Evolutionary conservation across 30 jellyfish, hydroid and myxozoan species (phyloP).

Genomic region (Euphysa ruthae): DNA sequence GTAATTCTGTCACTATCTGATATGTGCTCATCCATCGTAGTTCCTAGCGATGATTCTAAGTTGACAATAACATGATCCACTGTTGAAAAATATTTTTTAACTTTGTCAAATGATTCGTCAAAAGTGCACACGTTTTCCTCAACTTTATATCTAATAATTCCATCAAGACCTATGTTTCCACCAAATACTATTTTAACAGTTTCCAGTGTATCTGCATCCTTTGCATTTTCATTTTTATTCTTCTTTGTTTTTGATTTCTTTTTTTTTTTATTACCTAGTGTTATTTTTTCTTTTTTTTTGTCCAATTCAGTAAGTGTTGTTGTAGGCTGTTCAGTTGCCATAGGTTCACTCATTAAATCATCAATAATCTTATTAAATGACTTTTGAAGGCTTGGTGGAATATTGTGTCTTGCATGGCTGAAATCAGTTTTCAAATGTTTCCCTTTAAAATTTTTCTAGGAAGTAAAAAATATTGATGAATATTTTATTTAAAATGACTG

Average conservation of each 20-base stretch:
- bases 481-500: no score
- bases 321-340: neutral
- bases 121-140: conserved; percentile 18
- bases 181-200: conserved; percentile 13
- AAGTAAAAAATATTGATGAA: no score
- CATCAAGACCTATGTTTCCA: conserved; percentile 19
- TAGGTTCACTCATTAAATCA: no score
- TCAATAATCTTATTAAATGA: no score
- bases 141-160: conserved; percentile 13
- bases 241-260: neutral
- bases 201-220: conserved; percentile 5
- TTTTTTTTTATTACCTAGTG: neutral
- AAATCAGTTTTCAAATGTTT: no score
- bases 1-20: neutral
- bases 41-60: neutral
- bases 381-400: no score
- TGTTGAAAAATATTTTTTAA: neutral
- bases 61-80: conserved; percentile 16
- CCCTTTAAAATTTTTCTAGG: no score
- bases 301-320: neutral
- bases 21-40: neutral
- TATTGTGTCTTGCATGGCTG: no score
- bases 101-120: conserved; percentile 11
- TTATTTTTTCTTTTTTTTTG: neutral
- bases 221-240: neutral